phyloP scores from a whole-genome alignment of 2,888 invertebrate genomes.

The Cheilosia variabilis region DNA sequence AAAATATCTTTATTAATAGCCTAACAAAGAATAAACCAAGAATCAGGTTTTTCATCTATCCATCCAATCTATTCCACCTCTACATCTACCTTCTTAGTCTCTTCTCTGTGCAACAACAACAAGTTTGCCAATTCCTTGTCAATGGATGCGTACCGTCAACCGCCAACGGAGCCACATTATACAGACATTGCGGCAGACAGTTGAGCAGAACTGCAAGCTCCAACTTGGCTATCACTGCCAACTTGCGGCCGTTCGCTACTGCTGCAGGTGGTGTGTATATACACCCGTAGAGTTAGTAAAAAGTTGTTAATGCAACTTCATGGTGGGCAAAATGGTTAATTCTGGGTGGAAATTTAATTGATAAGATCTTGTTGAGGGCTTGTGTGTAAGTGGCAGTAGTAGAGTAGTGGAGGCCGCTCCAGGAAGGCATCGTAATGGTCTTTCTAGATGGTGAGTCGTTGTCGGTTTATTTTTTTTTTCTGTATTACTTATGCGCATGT shows the following conservation, averaged over 20 bases:
- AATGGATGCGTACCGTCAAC: slow-evolving; percentile 45
- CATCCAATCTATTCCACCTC: slow-evolving; percentile 17
- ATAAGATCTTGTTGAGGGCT: slow-evolving; percentile 74
- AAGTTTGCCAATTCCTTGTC: slow-evolving; percentile 49
- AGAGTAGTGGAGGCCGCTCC: slow-evolving; percentile 37
- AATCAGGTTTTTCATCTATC: slow-evolving; percentile 58
- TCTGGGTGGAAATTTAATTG: slow-evolving; percentile 75
- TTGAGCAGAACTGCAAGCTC: slow-evolving; percentile 47
- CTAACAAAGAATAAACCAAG: slow-evolving; percentile 33
- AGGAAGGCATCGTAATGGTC: slow-evolving; percentile 63
- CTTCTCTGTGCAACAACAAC: slow-evolving; percentile 38
- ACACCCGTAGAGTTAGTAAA: slow-evolving; percentile 67
- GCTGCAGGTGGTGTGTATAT: slow-evolving; percentile 61
- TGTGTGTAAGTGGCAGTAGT: slow-evolving; percentile 25
- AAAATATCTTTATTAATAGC: slow-evolving; percentile 61
- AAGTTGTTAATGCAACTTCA: slow-evolving; percentile 75
- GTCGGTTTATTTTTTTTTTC: slow-evolving; percentile 19
- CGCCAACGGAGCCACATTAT: slow-evolving; percentile 46
- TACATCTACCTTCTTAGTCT: neutral
- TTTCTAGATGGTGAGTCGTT: slow-evolving; percentile 44
- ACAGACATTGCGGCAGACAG: slow-evolving; percentile 72
- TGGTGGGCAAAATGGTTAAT: slow-evolving; percentile 74
- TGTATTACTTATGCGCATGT: slow-evolving; percentile 41
- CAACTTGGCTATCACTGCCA: slow-evolving; percentile 54
- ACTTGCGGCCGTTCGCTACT: slow-evolving; percentile 20